Conservation (phyloP, 2,797 vertebrate species). For the Hippopotamyrus pictus region DNA sequence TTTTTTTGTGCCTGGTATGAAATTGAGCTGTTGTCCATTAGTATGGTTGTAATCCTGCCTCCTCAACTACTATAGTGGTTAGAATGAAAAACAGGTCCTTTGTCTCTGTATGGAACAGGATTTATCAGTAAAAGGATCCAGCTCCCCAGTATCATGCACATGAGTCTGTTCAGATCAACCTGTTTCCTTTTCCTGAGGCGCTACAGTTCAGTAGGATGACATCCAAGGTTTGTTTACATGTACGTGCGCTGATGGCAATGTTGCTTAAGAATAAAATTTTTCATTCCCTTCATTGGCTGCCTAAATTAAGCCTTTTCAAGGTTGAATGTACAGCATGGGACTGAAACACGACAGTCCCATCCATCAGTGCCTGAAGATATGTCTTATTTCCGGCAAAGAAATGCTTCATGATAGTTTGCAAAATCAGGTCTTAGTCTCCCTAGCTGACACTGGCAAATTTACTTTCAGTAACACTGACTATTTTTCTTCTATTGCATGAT, state of each 20-base stretch:
- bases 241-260: conserved; percentile 33
- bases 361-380: conserved; percentile 42
- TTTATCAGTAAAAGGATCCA: not conserved
- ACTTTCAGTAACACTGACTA: not conserved
- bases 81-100: not conserved
- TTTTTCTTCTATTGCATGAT: conserved; percentile 1
- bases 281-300: conserved; percentile 40
- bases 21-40: not conserved
- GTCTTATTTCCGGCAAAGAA: conserved; percentile 45
- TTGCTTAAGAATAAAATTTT: conserved; percentile 40
- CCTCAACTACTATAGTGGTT: not conserved
- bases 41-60: not conserved
- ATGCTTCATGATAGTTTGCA: conserved; percentile 32
- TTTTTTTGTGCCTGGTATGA: not conserved
- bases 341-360: conserved; percentile 42
- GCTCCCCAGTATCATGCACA: not conserved
- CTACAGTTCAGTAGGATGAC: conserved; percentile 11
- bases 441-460: conserved; percentile 18
- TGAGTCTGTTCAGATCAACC: not conserved
- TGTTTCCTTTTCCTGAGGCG: not conserved
- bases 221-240: conserved; percentile 36
- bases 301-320: conserved; percentile 49
- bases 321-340: conserved; percentile 43
- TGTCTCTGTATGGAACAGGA: not conserved
- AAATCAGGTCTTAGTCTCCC: conserved; percentile 16